These are phyloP conservation scores for Phenacoccus solenopsis DNA, from an alignment of 1,140 invertebrate species.

Conservation along the genomic window DNA sequence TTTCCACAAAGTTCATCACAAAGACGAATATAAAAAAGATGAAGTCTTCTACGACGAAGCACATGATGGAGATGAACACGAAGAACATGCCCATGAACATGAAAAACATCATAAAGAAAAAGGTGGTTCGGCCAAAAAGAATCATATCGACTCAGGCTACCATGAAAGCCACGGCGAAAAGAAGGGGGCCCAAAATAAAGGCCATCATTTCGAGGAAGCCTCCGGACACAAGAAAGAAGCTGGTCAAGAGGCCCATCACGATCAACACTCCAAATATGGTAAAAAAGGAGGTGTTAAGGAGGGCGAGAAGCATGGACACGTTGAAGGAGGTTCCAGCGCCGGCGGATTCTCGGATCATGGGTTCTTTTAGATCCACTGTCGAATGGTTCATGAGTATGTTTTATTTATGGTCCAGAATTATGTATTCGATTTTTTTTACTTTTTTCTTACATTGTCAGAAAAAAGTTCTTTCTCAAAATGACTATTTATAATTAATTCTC, in stretches of 20 bases:
- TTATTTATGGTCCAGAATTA: too few relatives aligned
- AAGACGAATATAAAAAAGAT: slow-evolving; percentile 49
- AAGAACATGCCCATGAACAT: slow-evolving; percentile 35
- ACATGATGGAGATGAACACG: slow-evolving; percentile 45
- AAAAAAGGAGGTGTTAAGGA: slow-evolving; percentile 27
- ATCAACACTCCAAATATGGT: slow-evolving; percentile 23
- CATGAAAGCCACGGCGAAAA: slow-evolving; percentile 25
- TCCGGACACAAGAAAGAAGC: slow-evolving; percentile 26
- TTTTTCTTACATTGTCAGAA: background rate
- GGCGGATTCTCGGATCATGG: slow-evolving; percentile 20
- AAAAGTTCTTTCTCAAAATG: too few relatives aligned
- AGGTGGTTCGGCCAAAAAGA: slow-evolving; percentile 27
- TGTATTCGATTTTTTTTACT: too few relatives aligned
- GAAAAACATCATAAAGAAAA: slow-evolving; percentile 26
- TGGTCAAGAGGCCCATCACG: slow-evolving; percentile 25
- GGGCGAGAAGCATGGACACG: slow-evolving; percentile 28
- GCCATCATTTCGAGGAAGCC: slow-evolving; percentile 25
- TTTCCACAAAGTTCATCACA: slow-evolving; percentile 48
- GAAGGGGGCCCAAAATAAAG: slow-evolving; percentile 26
- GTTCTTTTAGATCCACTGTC: background rate
- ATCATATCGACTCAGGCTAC: slow-evolving; percentile 26
- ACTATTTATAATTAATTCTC: too few relatives aligned
- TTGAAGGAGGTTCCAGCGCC: slow-evolving; percentile 21
- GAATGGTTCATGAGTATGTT: too few relatives aligned
- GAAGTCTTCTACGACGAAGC: slow-evolving; percentile 51